phyloP scores from a whole-genome alignment of 2,797 vertebrate species.

The Acropternis orthonyx region DNA sequence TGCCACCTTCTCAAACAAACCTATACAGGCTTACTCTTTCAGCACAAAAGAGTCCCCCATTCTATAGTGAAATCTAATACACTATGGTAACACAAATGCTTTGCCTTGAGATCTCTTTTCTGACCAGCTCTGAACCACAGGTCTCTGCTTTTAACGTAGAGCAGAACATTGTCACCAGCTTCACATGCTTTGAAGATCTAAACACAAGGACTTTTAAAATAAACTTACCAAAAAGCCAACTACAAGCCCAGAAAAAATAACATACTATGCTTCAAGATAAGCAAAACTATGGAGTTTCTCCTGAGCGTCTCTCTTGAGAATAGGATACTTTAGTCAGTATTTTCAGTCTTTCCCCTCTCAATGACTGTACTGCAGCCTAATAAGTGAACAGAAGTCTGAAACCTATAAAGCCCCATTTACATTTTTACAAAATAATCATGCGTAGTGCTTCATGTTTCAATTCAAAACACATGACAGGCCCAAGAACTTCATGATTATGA shows the following conservation, averaged over 20 bases:
- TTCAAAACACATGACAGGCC: neutral
- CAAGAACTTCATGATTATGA: neutral
- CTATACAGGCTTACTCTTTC: neutral
- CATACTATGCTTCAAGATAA: neutral
- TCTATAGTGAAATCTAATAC: neutral
- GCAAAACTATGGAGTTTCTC: neutral
- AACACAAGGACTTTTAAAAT: neutral
- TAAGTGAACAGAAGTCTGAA: neutral
- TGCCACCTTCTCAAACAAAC: neutral
- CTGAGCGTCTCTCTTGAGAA: neutral
- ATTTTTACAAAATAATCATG: neutral
- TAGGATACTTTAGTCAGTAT: neutral
- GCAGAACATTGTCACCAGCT: neutral
- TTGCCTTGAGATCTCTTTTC: neutral
- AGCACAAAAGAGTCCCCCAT: neutral
- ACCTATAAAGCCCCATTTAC: neutral
- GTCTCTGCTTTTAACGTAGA: neutral
- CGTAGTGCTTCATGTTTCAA: neutral
- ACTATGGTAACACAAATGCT: neutral
- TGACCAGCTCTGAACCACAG: neutral
- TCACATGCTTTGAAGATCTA: neutral
- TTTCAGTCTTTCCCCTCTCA: neutral
- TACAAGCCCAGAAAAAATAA: neutral
- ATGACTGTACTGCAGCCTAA: neutral
- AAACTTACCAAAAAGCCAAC: neutral